A percentile compares a stretch with the other conserved stretches of the same genome.
phyloP scores from a whole-genome alignment of 1,140 invertebrate species.

The Muscidifurax raptorellus region DNA sequence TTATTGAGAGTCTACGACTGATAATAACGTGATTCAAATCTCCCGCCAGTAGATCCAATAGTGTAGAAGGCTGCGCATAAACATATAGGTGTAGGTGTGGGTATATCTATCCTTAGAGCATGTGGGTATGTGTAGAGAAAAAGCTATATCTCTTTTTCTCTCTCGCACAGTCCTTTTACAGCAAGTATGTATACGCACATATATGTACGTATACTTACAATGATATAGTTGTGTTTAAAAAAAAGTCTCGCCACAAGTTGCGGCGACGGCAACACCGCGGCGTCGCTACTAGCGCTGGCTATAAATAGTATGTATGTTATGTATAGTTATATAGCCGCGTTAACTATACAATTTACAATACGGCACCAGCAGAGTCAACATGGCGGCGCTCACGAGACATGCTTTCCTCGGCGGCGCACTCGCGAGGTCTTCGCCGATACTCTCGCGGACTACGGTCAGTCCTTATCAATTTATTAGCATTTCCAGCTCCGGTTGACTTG shows the following conservation, averaged over 20 bases:
- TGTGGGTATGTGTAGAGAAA: too few species aligned
- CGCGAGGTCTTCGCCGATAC: slow-evolving; percentile 48
- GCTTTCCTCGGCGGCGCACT: slow-evolving; percentile 65
- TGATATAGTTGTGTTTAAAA: slow-evolving; percentile 21
- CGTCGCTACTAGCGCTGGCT: background rate
- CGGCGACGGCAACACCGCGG: slow-evolving; percentile 32
- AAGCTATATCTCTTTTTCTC: background rate
- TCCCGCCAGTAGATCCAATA: too few species aligned
- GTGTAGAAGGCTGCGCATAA: too few species aligned
- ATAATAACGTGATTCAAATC: too few species aligned
- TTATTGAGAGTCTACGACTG: too few species aligned
- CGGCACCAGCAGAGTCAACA: slow-evolving; percentile 62
- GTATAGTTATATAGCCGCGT: too few species aligned
- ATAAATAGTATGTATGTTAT: too few species aligned
- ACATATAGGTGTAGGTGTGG: too few species aligned
- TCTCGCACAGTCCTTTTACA: background rate
- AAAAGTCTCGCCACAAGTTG: background rate
- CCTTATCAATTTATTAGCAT: background rate
- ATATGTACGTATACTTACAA: background rate
- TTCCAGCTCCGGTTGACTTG: too few species aligned
- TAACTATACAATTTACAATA: too few species aligned
- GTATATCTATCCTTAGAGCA: too few species aligned
- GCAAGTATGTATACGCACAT: background rate
- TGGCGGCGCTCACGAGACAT: slow-evolving; percentile 80
- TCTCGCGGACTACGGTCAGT: slow-evolving; percentile 61